Percentiles rank a stretch among this genome's conserved stretches.
phyloP scores from a whole-genome alignment of 2,797 vertebrate species.

The Mormyrops boulengeri region DNA sequence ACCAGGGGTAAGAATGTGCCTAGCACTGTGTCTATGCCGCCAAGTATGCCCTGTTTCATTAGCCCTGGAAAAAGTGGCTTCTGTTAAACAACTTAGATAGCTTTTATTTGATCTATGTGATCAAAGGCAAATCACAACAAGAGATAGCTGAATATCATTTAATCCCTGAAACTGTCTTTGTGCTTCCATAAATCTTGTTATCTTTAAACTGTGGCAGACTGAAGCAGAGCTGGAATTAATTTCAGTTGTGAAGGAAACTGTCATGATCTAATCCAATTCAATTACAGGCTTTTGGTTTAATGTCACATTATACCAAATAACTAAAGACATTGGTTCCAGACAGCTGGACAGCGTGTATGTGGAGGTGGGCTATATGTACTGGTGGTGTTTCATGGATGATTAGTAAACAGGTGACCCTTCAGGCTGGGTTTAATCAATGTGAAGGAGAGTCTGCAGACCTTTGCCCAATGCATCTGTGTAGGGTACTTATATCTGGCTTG shows the following conservation, averaged over 20 bases:
- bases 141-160: not conserved
- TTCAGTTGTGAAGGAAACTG: not conserved
- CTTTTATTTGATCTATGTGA: not conserved
- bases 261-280: not conserved
- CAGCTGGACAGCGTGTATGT: not conserved
- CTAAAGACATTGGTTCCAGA: not conserved
- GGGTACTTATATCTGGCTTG: not conserved
- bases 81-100: constrained; percentile 7
- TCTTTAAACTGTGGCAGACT: not conserved
- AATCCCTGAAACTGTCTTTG: not conserved
- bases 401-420: not conserved
- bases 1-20: not conserved
- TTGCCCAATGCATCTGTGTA: not conserved
- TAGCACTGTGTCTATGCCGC: not conserved
- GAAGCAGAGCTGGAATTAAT: not conserved
- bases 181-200: not conserved
- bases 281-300: not conserved
- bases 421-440: not conserved
- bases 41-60: not conserved
- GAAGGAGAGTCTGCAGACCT: not conserved
- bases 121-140: not conserved
- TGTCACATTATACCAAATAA: not conserved
- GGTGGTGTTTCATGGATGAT: not conserved
- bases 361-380: not conserved
- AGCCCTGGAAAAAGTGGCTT: not conserved